These are phyloP conservation scores for Hippocampus comes DNA, from an alignment of 2,113 vertebrate species.

Conservation along the genomic window DNA sequence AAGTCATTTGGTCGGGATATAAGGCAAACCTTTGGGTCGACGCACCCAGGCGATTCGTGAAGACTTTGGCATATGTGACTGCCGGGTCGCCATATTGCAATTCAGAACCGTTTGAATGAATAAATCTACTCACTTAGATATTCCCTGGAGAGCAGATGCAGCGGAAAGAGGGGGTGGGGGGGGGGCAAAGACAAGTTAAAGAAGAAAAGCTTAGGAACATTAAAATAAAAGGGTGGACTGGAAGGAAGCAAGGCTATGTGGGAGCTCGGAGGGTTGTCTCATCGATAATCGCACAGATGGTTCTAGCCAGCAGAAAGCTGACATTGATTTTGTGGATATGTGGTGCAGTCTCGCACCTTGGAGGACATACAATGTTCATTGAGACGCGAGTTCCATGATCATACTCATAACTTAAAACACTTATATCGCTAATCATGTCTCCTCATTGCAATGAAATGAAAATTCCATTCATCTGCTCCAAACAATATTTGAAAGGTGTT, in stretches of 20 bases:
- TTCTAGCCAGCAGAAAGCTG: slow-evolving; percentile 36
- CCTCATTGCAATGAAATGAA: no score
- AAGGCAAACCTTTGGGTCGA: slow-evolving; percentile 63
- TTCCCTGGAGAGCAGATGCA: slow-evolving; percentile 53
- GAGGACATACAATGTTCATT: no score
- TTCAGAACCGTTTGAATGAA: slow-evolving; percentile 69
- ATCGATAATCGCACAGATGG: slow-evolving; percentile 47
- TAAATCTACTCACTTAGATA: slow-evolving; percentile 70
- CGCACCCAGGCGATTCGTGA: slow-evolving; percentile 53
- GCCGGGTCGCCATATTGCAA: slow-evolving; percentile 60
- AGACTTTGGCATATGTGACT: slow-evolving; percentile 66
- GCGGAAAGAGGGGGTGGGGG: slow-evolving; percentile 25
- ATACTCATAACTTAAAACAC: no score
- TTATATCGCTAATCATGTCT: no score
- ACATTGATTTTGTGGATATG: slow-evolving; percentile 7
- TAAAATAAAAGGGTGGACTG: slow-evolving; percentile 33
- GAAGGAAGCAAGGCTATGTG: slow-evolving; percentile 41
- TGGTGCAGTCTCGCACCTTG: slow-evolving; percentile 3
- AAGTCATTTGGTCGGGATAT: slow-evolving; percentile 67
- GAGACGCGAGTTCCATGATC: no score
- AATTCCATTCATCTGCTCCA: no score
- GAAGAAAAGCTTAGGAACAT: slow-evolving; percentile 30
- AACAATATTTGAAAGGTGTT: no score
- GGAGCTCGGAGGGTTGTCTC: slow-evolving; percentile 22
- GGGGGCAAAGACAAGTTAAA: slow-evolving; percentile 42